Conservation (phyloP, 2,888 invertebrate species). For the Lamellibrachia satsuma region DNA sequence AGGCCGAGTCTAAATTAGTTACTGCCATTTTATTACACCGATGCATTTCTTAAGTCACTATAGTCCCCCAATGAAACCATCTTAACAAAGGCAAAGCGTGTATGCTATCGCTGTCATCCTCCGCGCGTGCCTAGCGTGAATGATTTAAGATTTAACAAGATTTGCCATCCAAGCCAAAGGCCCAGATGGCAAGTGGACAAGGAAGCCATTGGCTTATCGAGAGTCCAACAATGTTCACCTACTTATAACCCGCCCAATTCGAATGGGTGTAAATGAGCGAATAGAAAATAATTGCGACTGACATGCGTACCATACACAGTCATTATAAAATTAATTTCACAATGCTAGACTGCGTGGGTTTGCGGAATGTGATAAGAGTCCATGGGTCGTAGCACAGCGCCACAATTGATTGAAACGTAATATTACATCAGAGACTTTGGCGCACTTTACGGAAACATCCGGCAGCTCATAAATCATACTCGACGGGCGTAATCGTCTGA, state of each 20-base stretch:
- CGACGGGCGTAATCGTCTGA: constrained; percentile 3
- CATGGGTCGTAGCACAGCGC: background rate
- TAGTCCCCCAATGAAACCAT: background rate
- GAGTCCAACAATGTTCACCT: too few species aligned
- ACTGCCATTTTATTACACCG: background rate
- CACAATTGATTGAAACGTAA: constrained; percentile 3
- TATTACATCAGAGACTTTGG: constrained; percentile 5
- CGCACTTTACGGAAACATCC: background rate
- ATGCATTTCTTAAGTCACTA: background rate
- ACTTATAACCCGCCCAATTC: too few species aligned
- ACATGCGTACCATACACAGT: background rate
- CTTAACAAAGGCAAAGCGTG: background rate
- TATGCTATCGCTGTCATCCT: background rate
- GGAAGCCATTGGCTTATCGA: too few species aligned
- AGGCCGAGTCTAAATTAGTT: background rate
- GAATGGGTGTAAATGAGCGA: too few species aligned
- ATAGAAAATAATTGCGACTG: background rate
- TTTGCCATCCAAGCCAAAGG: too few species aligned
- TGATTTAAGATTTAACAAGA: too few species aligned
- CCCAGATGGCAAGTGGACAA: too few species aligned
- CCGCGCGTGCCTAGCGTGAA: background rate
- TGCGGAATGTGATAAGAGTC: background rate
- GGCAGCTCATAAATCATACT: background rate
- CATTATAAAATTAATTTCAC: background rate
- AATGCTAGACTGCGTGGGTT: constrained; percentile 17